phyloP scores from a whole-genome alignment of 2,797 vertebrate species.

The Chloroceryle inda region DNA sequence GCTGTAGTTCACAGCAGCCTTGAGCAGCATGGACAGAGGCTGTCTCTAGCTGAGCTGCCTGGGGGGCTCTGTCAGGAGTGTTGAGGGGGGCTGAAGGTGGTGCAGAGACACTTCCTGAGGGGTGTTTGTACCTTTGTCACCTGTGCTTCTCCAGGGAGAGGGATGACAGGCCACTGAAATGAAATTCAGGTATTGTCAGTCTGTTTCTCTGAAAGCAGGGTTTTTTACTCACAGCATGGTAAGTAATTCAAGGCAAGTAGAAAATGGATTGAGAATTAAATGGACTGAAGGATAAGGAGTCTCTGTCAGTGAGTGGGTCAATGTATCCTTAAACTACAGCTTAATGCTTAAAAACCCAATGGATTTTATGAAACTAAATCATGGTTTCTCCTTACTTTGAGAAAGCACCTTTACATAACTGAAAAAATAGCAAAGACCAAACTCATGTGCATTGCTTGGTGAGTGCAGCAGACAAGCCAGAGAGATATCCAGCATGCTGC shows the following conservation, averaged over 20 bases:
- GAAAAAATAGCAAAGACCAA: not conserved
- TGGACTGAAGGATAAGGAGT: not conserved
- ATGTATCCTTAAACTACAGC: not conserved
- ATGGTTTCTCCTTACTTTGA: not conserved
- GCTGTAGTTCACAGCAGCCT: not conserved
- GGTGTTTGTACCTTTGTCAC: not conserved
- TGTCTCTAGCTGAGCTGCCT: not conserved
- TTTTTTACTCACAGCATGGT: not conserved
- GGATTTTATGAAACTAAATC: not conserved
- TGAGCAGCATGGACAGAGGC: not conserved
- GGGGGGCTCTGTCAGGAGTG: accelerated
- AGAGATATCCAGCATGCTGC: not conserved
- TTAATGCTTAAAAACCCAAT: not conserved
- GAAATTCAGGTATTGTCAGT: not conserved
- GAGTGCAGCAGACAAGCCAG: not conserved
- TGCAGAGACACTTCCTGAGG: not conserved
- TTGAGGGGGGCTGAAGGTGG: not conserved
- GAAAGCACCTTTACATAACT: not conserved
- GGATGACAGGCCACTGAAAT: not conserved
- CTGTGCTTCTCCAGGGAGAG: not conserved
- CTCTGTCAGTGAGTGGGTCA: not conserved
- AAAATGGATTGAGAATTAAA: not conserved
- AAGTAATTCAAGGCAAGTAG: not conserved
- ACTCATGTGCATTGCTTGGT: not conserved
- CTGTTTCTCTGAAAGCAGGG: not conserved